Percentiles rank a stretch among this genome's conserved stretches.
These are phyloP conservation scores for Hippopotamyrus pictus DNA, from an alignment of 2,797 vertebrate species.

Conservation along the genomic window DNA sequence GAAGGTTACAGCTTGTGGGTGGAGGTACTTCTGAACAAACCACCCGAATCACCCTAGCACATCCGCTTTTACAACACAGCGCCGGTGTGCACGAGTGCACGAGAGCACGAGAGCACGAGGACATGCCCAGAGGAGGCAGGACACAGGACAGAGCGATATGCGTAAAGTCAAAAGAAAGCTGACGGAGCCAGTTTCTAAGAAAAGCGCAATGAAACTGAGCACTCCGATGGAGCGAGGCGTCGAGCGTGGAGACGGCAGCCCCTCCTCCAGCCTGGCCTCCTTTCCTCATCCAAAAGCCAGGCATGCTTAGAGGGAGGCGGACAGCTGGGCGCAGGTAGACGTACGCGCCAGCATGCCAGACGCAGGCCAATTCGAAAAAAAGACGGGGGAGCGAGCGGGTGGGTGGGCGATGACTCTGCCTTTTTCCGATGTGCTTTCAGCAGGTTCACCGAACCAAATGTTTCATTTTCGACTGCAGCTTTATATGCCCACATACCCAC, in stretches of 20 bases:
- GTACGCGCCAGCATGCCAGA: background rate
- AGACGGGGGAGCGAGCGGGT: background rate
- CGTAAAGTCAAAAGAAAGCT: conserved; percentile 10
- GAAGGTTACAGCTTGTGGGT: background rate
- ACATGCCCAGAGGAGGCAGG: background rate
- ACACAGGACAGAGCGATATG: background rate
- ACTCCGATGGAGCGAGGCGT: background rate
- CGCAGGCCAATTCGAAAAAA: background rate
- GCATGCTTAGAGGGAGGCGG: background rate
- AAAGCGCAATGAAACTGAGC: background rate
- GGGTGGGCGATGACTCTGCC: background rate
- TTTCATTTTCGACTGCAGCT: background rate
- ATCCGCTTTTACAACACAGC: background rate
- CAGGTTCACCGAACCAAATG: background rate
- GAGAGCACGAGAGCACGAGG: background rate
- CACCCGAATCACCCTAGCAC: background rate
- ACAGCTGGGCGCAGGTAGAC: background rate
- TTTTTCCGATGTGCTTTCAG: background rate
- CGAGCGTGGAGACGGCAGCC: background rate
- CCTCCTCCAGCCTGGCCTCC: background rate
- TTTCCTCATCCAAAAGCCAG: background rate
- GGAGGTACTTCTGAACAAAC: background rate
- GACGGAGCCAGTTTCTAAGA: conserved; percentile 8
- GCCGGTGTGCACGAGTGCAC: background rate
- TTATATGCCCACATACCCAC: background rate